Conservation (phyloP, 1,140 invertebrate species). For the Saxidomus purpurata region DNA sequence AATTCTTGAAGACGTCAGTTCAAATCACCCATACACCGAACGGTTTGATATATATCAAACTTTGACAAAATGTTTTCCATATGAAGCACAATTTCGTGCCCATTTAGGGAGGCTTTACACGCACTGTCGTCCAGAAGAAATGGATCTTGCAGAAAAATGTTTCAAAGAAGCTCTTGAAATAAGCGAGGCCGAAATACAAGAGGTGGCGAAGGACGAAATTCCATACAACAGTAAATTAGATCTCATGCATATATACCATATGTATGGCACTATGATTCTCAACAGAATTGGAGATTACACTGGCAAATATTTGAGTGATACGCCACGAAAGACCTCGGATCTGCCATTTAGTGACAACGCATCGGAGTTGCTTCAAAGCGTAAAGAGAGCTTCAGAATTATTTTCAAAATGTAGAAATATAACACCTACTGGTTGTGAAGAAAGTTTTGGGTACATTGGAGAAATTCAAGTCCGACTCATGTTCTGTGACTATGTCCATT, state of each 20-base stretch:
- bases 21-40: slow-evolving; percentile 58
- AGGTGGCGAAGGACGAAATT: background rate
- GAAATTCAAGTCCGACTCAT: slow-evolving; percentile 19
- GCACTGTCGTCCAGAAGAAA: slow-evolving; percentile 64
- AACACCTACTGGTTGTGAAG: slow-evolving; percentile 10
- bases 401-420: slow-evolving; percentile 24
- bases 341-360: background rate
- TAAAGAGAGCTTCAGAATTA: slow-evolving; percentile 1
- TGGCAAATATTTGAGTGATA: background rate
- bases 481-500: slow-evolving; percentile 12
- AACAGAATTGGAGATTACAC: slow-evolving; percentile 44
- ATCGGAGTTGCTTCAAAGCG: background rate
- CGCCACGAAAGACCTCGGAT: background rate
- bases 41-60: slow-evolving; percentile 58
- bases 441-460: slow-evolving; percentile 4
- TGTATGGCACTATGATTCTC: slow-evolving; percentile 57
- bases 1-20: slow-evolving; percentile 61
- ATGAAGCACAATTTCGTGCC: slow-evolving; percentile 62
- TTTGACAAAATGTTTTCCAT: slow-evolving; percentile 64
- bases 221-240: background rate
- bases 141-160: slow-evolving; percentile 63
- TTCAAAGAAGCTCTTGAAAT: slow-evolving; percentile 58
- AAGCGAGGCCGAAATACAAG: background rate
- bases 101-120: slow-evolving; percentile 70
- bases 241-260: slow-evolving; percentile 33